phyloP scores from a whole-genome alignment of 2,888 invertebrate genomes.

The Tetheella fluctuosa region DNA sequence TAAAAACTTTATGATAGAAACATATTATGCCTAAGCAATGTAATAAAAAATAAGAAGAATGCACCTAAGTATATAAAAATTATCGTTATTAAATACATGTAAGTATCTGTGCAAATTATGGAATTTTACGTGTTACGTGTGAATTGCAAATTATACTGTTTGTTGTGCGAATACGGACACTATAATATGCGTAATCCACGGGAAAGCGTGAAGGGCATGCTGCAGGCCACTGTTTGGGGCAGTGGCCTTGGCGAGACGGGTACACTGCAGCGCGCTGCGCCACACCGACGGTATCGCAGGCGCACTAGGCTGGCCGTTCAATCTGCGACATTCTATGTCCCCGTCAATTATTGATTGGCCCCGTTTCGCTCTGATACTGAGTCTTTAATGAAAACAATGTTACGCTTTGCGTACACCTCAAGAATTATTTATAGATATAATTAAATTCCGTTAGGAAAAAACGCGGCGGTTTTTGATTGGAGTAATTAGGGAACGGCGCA shows the following conservation, averaged over 20 bases:
- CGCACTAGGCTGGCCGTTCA: not conserved
- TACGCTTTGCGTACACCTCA: not conserved
- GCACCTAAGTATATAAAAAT: too few species aligned
- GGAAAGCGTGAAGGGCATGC: slow-evolving; percentile 73
- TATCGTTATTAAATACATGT: too few species aligned
- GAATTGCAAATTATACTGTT: slow-evolving; percentile 15
- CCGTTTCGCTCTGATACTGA: not conserved
- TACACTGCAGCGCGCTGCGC: not conserved
- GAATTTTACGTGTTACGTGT: slow-evolving; percentile 3
- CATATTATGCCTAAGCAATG: too few species aligned
- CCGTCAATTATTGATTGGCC: slow-evolving; percentile 3
- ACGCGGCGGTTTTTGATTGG: too few species aligned
- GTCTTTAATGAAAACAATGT: not conserved
- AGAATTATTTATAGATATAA: not conserved
- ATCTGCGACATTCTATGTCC: slow-evolving; percentile 11
- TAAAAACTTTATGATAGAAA: too few species aligned
- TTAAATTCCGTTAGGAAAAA: too few species aligned
- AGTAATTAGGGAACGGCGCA: too few species aligned
- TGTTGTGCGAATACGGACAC: slow-evolving; percentile 13
- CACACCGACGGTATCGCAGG: not conserved
- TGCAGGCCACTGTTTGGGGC: slow-evolving; percentile 10
- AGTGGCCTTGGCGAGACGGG: slow-evolving; percentile 35
- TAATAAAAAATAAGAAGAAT: too few species aligned
- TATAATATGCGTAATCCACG: slow-evolving; percentile 34
- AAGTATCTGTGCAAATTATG: not conserved